phyloP scores from a whole-genome alignment of 2,797 vertebrate genomes.

The Sebastiscus tertius region DNA sequence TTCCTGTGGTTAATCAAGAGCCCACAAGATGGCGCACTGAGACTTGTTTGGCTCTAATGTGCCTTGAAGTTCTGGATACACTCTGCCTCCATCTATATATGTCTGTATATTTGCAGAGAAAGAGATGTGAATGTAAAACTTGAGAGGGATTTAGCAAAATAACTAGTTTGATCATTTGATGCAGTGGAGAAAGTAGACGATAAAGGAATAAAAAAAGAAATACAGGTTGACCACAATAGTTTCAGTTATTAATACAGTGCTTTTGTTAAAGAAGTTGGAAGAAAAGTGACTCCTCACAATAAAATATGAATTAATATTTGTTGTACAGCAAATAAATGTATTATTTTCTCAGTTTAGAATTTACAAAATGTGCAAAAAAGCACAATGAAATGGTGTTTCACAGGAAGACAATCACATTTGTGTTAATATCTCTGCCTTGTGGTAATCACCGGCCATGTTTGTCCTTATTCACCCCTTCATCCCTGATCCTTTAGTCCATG shows the following conservation, averaged over 20 bases:
- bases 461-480: not conserved
- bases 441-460: not conserved
- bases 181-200: not conserved
- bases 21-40: constrained; percentile 38
- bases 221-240: not conserved
- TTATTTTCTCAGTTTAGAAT: not conserved
- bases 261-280: not conserved
- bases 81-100: not conserved
- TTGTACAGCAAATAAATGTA: not conserved
- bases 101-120: not conserved
- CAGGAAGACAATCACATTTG: not conserved
- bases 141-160: not conserved
- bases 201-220: not conserved
- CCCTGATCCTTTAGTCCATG: not conserved
- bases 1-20: not conserved
- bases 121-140: not conserved
- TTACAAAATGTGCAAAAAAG: not conserved
- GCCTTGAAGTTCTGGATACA: not conserved
- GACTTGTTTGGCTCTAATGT: not conserved
- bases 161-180: not conserved
- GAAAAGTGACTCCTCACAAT: not conserved
- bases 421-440: not conserved
- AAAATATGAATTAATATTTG: not conserved
- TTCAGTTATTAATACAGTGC: accelerated
- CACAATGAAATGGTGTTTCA: not conserved